A percentile compares a stretch with the other conserved stretches of the same genome.
Evolutionary conservation across 1,140 invertebrate species (phyloP).

Genomic region (Hetaerina americana): DNA sequence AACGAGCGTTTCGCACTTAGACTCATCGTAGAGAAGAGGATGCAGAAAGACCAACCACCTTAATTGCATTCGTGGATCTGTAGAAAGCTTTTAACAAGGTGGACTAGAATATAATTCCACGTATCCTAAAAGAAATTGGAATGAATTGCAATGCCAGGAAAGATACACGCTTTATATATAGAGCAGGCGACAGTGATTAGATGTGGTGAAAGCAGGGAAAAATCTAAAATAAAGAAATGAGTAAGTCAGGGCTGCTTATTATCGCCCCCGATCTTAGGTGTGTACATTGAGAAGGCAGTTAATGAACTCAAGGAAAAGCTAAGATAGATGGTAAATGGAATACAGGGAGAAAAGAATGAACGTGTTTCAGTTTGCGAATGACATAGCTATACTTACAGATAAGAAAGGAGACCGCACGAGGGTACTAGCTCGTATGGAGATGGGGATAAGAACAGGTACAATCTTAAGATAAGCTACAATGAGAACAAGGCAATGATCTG

Average conservation of each 20-base stretch:
- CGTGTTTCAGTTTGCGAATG: neutral
- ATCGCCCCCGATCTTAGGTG: neutral
- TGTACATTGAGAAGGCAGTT: neutral
- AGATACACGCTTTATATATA: neutral
- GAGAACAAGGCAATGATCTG: too few relatives aligned
- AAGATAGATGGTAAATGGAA: neutral
- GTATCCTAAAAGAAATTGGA: neutral
- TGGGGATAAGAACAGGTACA: too few relatives aligned
- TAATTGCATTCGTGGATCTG: too few relatives aligned
- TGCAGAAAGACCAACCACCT: neutral
- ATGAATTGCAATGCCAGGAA: neutral
- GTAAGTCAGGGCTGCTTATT: neutral
- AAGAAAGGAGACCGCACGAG: neutral
- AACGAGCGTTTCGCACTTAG: neutral
- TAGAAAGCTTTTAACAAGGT: too few relatives aligned
- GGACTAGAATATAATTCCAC: neutral
- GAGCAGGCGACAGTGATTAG: neutral
- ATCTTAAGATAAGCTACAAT: too few relatives aligned
- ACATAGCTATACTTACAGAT: neutral
- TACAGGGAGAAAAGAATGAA: neutral
- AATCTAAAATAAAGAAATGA: neutral
- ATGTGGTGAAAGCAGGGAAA: neutral
- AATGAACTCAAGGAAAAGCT: neutral
- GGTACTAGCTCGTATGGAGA: too few relatives aligned
- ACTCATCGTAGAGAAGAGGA: neutral